phyloP scores from a whole-genome alignment of 2,888 invertebrate species.

The Pollenia griseotomentosa region DNA sequence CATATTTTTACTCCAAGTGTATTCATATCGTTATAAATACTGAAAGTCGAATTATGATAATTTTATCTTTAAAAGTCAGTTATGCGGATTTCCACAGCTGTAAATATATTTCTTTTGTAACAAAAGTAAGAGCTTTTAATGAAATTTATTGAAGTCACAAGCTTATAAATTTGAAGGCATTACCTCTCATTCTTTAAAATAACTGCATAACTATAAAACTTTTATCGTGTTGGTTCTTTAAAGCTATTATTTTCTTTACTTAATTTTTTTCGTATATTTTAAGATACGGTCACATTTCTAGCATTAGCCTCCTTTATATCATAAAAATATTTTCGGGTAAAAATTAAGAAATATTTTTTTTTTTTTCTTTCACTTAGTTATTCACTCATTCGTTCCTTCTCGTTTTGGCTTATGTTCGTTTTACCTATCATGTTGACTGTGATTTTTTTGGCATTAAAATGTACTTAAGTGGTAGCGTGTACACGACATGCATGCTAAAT shows the following conservation, averaged over 20 bases:
- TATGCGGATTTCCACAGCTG: background rate
- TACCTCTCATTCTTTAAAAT: background rate
- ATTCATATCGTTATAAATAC: background rate
- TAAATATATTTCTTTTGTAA: background rate
- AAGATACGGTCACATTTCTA: constrained; percentile 30
- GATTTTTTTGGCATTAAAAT: constrained; percentile 70
- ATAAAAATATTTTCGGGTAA: constrained; percentile 8
- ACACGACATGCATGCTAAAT: constrained; percentile 72
- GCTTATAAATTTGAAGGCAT: background rate
- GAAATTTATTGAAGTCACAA: background rate
- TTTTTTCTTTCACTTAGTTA: background rate
- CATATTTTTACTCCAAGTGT: background rate
- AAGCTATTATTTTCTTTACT: background rate
- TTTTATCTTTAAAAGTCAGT: background rate
- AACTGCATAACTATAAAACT: background rate
- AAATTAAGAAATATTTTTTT: constrained; percentile 44
- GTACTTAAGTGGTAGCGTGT: constrained; percentile 71
- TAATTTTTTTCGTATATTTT: background rate
- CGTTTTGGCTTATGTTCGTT: constrained; percentile 25
- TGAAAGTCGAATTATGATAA: background rate
- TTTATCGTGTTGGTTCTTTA: constrained; percentile 16
- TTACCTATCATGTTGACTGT: constrained; percentile 45
- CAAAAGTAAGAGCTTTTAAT: constrained; percentile 19
- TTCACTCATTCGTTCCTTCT: background rate
- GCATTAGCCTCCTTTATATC: constrained; percentile 41